These are phyloP conservation scores for Pluvianellus socialis DNA, from an alignment of 2,113 vertebrate species.

Conservation along the genomic window DNA sequence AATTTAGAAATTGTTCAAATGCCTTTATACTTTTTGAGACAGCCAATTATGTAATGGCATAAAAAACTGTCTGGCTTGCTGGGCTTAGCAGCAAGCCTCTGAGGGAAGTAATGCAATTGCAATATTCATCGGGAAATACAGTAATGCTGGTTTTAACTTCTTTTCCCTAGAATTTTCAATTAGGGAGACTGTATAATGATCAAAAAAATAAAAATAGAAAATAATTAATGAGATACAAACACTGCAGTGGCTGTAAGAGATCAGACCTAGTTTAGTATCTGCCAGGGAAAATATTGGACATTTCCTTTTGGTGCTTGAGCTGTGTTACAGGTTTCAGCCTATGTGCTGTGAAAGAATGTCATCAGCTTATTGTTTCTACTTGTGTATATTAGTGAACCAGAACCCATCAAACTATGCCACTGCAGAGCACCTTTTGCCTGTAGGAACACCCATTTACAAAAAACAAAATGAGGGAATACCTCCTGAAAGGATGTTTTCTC, in stretches of 20 bases:
- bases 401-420: neutral
- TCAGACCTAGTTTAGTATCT: neutral
- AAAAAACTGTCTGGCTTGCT: neutral
- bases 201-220: neutral
- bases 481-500: neutral
- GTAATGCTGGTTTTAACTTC: neutral
- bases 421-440: neutral
- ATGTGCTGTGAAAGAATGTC: accelerated
- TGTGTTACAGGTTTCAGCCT: neutral
- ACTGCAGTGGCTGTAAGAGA: neutral
- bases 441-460: neutral
- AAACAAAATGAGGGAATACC: neutral
- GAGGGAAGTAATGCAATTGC: neutral
- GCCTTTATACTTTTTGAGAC: neutral
- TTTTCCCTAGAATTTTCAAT: neutral
- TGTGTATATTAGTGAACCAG: neutral
- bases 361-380: accelerated
- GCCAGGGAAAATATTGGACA: neutral
- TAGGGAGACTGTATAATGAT: neutral
- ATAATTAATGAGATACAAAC: neutral
- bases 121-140: neutral
- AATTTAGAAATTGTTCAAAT: conserved; percentile 22
- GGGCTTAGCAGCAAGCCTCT: neutral
- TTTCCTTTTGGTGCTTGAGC: neutral
- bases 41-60: neutral